Percentiles rank a stretch among this genome's conserved stretches.
phyloP scores from a whole-genome alignment of 2,888 invertebrate genomes.

The Harpalus rubripes region DNA sequence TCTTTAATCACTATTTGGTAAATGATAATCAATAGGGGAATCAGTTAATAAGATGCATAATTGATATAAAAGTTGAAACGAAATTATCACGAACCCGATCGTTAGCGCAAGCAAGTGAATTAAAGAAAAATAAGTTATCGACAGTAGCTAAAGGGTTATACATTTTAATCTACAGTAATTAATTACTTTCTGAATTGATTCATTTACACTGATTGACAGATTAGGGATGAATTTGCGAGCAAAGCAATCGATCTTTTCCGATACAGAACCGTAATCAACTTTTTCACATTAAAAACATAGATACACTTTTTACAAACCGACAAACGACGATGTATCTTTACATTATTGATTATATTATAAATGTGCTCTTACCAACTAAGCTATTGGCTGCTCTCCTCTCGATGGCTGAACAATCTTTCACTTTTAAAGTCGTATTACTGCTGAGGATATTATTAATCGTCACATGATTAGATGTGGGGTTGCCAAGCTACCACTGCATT shows the following conservation, averaged over 20 bases:
- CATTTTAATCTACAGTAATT: constrained; percentile 63
- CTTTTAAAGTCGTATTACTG: no score
- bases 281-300: no score
- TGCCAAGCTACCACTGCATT: no score
- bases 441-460: no score
- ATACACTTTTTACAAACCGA: no score
- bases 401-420: no score
- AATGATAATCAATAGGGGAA: constrained; percentile 60
- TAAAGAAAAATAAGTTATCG: constrained; percentile 61
- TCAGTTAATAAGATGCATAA: constrained; percentile 55
- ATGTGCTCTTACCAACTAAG: no score
- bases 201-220: constrained; percentile 67
- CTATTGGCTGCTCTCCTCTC: no score
- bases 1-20: constrained; percentile 38
- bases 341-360: no score
- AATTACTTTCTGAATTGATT: constrained; percentile 66
- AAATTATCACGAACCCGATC: constrained; percentile 24
- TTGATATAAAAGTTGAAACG: constrained; percentile 42
- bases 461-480: no score
- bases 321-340: no score
- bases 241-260: constrained; percentile 52
- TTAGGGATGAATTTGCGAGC: constrained; percentile 64
- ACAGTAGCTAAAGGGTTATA: constrained; percentile 61
- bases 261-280: constrained; percentile 18
- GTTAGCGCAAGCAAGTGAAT: constrained; percentile 32